A percentile compares a stretch with the other conserved stretches of the same genome.
Conservation (phyloP, 1,140 invertebrate genomes). For the Riptortus pedestris region DNA sequence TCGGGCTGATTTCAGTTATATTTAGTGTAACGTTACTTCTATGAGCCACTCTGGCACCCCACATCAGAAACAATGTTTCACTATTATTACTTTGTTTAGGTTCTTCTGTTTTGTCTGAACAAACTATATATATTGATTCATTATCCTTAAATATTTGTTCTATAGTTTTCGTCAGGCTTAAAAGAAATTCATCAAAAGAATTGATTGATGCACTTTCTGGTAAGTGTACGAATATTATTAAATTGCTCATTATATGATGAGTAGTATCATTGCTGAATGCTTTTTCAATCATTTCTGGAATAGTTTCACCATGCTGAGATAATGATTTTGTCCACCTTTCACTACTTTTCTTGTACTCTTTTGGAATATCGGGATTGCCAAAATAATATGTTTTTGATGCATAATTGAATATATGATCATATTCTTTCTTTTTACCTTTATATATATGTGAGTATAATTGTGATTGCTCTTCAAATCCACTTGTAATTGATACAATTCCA, state of each 20-base stretch:
- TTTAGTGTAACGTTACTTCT: not conserved
- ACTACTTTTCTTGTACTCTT: not conserved
- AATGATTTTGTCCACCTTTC: too few species aligned
- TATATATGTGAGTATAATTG: not conserved
- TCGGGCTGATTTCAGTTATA: not conserved
- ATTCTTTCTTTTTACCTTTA: not conserved
- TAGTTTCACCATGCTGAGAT: too few species aligned
- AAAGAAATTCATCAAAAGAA: too few species aligned
- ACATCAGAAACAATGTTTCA: not conserved
- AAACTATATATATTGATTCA: not conserved
- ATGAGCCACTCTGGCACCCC: not conserved
- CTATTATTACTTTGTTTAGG: not conserved
- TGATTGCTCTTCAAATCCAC: not conserved
- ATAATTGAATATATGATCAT: conserved; percentile 2
- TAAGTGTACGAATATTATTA: too few species aligned
- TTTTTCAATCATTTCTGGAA: too few species aligned
- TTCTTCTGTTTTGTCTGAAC: not conserved
- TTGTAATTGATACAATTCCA: not conserved
- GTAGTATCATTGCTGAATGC: too few species aligned
- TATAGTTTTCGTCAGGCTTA: not conserved
- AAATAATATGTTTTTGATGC: not conserved
- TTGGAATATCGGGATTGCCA: not conserved
- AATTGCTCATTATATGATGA: too few species aligned
- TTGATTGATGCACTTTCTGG: too few species aligned
- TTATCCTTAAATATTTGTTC: not conserved